Evolutionary conservation across 1,140 invertebrate genomes (phyloP), one percentile per base, ranked within the genome.

Genomic region (Lepidotrigona ventralis): DNA sequence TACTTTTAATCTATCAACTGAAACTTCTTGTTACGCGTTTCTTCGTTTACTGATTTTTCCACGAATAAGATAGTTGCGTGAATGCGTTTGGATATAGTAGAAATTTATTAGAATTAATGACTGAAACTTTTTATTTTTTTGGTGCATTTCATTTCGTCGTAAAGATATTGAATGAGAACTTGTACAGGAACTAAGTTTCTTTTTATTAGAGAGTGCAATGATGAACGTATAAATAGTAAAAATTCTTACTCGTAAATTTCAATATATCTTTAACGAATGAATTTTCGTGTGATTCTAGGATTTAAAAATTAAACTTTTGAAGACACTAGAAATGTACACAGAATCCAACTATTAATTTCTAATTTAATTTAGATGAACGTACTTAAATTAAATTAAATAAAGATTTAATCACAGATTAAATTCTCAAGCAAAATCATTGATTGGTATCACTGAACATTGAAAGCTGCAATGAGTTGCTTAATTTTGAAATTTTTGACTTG

Each of bases 51-150:
- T 17, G 39, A 26, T 3, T 26, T 54, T 26, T 51, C n/a, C 21
- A 11, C n/a, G 53, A 76, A 46, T 51, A 54, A n/a, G 29, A 54
- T n/a, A 33, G 19, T 12, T 29, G 12, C 1, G 23, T n/a, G 64
- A 39, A 78, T 69, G 64, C 21, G 77, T 79, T 79, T 56, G 53
- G 77, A 70, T 5, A 39, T 12, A 39, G 9, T 21, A 12, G 29
- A 69, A 39, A 5, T 26, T 19, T 19, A 63, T n/a, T 51, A 39
- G 58, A 17, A 21, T 68, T 56, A 51, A 19, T 17, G 2, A 21
- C 3, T 29, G 12, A 56, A 14, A n/a, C 23, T 56, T 60, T 60
- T n/a, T n/a, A 60, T 60, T 12, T 60, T n/a, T 60, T 4, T 60
- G 9, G 23, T n/a, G 0, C 12, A 60, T n/a, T 60, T n/a, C 23